Conservation (phyloP, 23 tunicate genomes). For the Trididemnum clinides region DNA sequence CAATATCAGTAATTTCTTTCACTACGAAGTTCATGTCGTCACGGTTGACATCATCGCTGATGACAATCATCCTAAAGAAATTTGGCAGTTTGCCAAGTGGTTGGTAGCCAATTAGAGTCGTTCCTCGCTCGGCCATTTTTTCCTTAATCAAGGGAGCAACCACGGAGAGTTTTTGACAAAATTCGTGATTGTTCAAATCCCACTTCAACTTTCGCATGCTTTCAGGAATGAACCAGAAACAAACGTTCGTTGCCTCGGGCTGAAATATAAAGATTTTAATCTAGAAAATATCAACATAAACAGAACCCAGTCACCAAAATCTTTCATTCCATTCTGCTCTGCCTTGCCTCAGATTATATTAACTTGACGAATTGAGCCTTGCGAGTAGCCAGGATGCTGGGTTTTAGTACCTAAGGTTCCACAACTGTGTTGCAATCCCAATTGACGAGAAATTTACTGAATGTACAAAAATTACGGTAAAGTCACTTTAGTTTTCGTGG, state of each 20-base stretch:
- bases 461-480: too few relatives aligned
- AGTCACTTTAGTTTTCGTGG: too few relatives aligned
- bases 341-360: too few relatives aligned
- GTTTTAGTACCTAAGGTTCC: too few relatives aligned
- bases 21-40: conserved; percentile 74
- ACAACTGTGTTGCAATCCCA: too few relatives aligned
- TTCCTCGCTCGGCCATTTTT: conserved; percentile 47
- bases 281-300: too few relatives aligned
- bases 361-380: too few relatives aligned
- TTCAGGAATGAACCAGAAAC: conserved; percentile 79
- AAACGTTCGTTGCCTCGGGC: conserved; percentile 88
- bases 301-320: too few relatives aligned
- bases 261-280: too few relatives aligned
- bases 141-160: conserved; percentile 68
- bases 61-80: conserved; percentile 84
- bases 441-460: too few relatives aligned
- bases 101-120: conserved; percentile 64
- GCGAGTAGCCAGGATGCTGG: too few relatives aligned
- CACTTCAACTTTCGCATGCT: conserved; percentile 46
- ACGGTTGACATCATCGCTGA: conserved; percentile 50
- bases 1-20: conserved; percentile 48
- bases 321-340: too few relatives aligned
- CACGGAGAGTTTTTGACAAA: conserved; percentile 35
- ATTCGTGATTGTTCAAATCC: conserved; percentile 19
- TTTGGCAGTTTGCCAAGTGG: conserved; percentile 62